Evolutionary conservation across 2,888 invertebrate species (phyloP).

Genomic region (Hypercompe scribonia): DNA sequence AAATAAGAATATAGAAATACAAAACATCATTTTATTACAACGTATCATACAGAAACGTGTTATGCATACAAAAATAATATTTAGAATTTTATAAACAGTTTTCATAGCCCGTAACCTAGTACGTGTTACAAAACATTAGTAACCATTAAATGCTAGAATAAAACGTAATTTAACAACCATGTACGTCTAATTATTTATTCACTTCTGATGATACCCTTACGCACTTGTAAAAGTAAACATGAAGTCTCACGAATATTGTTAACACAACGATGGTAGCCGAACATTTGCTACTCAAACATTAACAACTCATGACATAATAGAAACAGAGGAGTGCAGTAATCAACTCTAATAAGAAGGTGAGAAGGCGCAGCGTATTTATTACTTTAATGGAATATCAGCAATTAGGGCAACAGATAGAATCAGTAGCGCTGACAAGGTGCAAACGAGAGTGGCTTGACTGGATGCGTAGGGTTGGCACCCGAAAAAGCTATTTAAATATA

Average conservation of each 20-base stretch:
- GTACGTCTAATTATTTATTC: constrained; percentile 64
- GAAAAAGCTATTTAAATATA: constrained; percentile 54
- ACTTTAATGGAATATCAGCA: constrained; percentile 86
- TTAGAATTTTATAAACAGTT: constrained; percentile 28
- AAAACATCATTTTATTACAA: constrained; percentile 46
- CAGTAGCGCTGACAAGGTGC: constrained; percentile 85
- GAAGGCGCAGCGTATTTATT: constrained; percentile 82
- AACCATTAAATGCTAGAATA: constrained; percentile 57
- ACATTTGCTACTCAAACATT: constrained; percentile 75
- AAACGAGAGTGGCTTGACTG: constrained; percentile 83
- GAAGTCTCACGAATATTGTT: constrained; percentile 69
- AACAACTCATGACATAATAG: constrained; percentile 80
- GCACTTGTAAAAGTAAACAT: constrained; percentile 70
- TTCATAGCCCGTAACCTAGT: constrained; percentile 46
- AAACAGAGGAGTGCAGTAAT: constrained; percentile 80
- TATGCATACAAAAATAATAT: constrained; percentile 27
- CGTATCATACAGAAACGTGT: constrained; percentile 43
- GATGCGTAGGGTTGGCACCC: constrained; percentile 68
- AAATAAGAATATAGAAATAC: constrained; percentile 61
- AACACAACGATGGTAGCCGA: constrained; percentile 66
- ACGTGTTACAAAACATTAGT: constrained; percentile 48
- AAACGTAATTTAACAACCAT: constrained; percentile 57
- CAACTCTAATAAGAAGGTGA: constrained; percentile 82
- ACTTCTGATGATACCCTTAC: constrained; percentile 63
- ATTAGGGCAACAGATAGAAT: constrained; percentile 83